A percentile compares a stretch with the other conserved stretches of the same genome.
phyloP scores from a whole-genome alignment of 1,140 invertebrate species.

The Aphelinus atriplicis region DNA sequence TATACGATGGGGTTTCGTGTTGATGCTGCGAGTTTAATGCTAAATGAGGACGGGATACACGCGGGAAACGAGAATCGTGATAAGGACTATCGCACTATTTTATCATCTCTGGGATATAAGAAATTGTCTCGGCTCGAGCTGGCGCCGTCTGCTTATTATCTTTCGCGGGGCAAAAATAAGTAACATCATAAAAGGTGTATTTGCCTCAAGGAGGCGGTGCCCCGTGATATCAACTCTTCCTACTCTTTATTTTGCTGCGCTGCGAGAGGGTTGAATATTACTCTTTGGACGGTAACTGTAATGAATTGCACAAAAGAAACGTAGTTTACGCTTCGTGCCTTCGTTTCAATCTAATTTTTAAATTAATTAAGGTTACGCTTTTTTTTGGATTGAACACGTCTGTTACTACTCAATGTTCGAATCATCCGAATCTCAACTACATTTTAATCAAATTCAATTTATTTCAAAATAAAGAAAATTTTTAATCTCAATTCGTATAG shows the following conservation, averaged over 20 bases:
- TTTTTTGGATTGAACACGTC: too few species aligned
- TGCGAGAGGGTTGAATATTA: not conserved
- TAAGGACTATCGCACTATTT: slow-evolving; percentile 31
- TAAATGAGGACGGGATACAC: slow-evolving; percentile 16
- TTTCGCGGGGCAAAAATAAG: not conserved
- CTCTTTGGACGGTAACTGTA: not conserved
- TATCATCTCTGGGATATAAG: slow-evolving; percentile 24
- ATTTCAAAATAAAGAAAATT: too few species aligned
- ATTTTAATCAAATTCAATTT: too few species aligned
- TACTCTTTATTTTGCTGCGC: not conserved
- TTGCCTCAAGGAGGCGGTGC: not conserved
- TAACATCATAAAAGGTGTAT: slow-evolving; percentile 16
- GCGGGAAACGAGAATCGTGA: slow-evolving; percentile 33
- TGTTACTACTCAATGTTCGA: too few species aligned
- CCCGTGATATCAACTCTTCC: not conserved
- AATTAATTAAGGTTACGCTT: too few species aligned
- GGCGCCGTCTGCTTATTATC: not conserved
- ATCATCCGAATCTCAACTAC: too few species aligned
- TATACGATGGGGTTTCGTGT: too few species aligned
- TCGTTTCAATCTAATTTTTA: too few species aligned
- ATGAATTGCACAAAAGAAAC: slow-evolving; percentile 10
- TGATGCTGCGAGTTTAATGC: too few species aligned
- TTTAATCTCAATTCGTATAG: too few species aligned
- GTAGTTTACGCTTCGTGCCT: too few species aligned
- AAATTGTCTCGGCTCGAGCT: slow-evolving; percentile 24